Base-by-base conservation (phyloP, 2,888 invertebrate genomes). In the Ophion costatus region DNA sequence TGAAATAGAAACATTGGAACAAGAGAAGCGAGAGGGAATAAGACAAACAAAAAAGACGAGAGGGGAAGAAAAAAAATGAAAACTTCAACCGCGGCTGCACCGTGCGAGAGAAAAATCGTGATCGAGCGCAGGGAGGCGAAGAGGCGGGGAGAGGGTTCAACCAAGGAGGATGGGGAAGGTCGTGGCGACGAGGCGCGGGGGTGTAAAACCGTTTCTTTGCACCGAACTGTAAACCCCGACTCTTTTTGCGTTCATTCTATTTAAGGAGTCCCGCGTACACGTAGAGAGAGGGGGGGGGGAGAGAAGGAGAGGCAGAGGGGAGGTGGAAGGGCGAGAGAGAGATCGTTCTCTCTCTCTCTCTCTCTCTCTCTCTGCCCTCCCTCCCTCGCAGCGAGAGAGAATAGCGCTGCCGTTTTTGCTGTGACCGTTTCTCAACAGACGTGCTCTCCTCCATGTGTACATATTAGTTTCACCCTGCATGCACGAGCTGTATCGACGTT, bases 1-100 rank as follows among this genome's bases (percentile, higher is more conserved):
- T 79, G 71, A 84, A 84, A 84, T 84, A 84, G 84, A 82, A 84
- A 82, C 82, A 82, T 71, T 76, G 82, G 66, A 84, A 79, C 74
- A 73, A 84, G 84, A 81, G 75, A 79, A 79, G 57, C 81, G 51
- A 75, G 59, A 70, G 70, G 24, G 61, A 77, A 24, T 14, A 33
- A 63, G 57, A 63, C 24, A 22, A 73, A n/a, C n/a, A 33, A 51
- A 57, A 67, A 17, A 69, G 20, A 61, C 5, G 20, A 57, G 9
- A 57, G 22, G n/a, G 29, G 17, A 14, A 75, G 69, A 76, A 64
- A 64, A 64, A 45, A 17, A 5, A 74, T 29, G 2, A 29, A 29
- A 79, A 75, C 79, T 82, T 20, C 57, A 61, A 76, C 75, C 64
- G 71, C 22, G 42, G 67, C 69, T 61, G 76, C 24, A 38, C 56